Percentiles rank a stretch among this genome's conserved stretches.
These are phyloP conservation scores for Jacana jacana DNA, from an alignment of 2,113 vertebrate genomes.

Conservation along the genomic window DNA sequence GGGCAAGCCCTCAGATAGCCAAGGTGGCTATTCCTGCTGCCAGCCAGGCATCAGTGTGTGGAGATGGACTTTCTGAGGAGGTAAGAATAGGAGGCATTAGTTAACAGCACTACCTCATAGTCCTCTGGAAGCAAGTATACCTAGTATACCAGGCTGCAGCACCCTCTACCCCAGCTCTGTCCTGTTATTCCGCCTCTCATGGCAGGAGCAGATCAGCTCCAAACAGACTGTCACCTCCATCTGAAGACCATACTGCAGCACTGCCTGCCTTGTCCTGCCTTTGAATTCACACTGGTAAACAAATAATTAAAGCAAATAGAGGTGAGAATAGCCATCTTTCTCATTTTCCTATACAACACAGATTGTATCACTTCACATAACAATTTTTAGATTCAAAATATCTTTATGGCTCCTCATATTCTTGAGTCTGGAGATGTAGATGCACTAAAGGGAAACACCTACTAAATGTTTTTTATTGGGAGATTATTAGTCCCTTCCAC, in stretches of 20 bases:
- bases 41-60: background rate
- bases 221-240: background rate
- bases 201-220: background rate
- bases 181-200: background rate
- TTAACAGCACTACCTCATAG: background rate
- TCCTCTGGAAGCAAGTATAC: background rate
- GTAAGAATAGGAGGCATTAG: background rate
- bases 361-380: background rate
- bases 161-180: too few species aligned
- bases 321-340: background rate
- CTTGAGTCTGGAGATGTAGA: background rate
- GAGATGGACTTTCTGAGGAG: background rate
- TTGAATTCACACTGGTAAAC: background rate
- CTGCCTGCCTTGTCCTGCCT: background rate
- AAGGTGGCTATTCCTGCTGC: background rate
- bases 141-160: accelerated
- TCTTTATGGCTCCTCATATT: background rate
- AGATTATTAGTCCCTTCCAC: too few species aligned
- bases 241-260: background rate
- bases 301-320: background rate
- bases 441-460: background rate
- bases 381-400: background rate
- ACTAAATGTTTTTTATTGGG: background rate
- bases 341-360: background rate
- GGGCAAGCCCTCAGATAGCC: background rate